Percentiles rank a stretch among this genome's conserved stretches.
Conservation (phyloP, 2,797 vertebrate genomes). For the Pseudomugil tenellus region DNA sequence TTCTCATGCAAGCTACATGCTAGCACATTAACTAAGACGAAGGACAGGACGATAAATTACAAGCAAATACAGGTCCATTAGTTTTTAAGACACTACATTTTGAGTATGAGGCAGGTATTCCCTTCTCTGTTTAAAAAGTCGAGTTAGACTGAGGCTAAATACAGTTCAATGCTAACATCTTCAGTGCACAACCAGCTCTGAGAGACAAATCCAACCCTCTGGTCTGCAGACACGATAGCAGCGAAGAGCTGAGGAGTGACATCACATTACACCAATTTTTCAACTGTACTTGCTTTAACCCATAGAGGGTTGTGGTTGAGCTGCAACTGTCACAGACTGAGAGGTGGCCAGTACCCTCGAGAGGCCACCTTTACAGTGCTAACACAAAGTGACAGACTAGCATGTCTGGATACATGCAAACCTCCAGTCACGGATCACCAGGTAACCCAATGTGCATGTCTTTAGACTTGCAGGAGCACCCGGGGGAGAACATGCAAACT, state of each 20-base stretch:
- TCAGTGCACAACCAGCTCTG: slow-evolving; percentile 36
- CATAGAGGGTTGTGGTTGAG: background rate
- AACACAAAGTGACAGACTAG: background rate
- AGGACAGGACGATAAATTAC: slow-evolving; percentile 75
- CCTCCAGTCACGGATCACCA: background rate
- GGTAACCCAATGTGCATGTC: slow-evolving; percentile 1
- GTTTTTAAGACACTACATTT: slow-evolving; percentile 72
- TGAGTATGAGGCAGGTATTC: slow-evolving; percentile 65
- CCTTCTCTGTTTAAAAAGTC: slow-evolving; percentile 51
- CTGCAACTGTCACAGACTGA: background rate
- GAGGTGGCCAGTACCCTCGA: background rate
- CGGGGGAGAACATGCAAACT: background rate
- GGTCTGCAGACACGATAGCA: slow-evolving; percentile 61
- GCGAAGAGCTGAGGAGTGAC: background rate
- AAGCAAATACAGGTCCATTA: slow-evolving; percentile 79
- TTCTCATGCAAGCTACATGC: slow-evolving; percentile 83
- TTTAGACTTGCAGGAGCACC: slow-evolving; percentile 13
- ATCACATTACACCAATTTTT: background rate
- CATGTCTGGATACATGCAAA: background rate
- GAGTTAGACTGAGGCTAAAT: slow-evolving; percentile 54
- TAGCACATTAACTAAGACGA: slow-evolving; percentile 77
- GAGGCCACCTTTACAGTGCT: background rate
- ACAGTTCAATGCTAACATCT: slow-evolving; percentile 47
- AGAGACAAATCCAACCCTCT: slow-evolving; percentile 54
- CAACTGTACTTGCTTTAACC: background rate